Base-by-base conservation (phyloP, 2,113 vertebrate species). In the Fulica atra region DNA sequence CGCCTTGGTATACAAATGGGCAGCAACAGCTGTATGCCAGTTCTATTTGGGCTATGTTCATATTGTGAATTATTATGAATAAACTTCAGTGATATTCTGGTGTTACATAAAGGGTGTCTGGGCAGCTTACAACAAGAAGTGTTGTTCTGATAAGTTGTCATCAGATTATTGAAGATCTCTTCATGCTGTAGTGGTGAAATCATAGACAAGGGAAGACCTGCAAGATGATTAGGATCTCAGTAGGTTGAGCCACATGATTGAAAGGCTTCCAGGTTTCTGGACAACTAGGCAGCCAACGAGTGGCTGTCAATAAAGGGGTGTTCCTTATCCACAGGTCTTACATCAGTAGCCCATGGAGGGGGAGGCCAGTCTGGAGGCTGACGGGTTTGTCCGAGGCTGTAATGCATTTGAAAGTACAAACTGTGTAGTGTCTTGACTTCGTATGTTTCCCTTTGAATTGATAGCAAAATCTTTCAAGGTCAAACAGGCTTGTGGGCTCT, bases 341-440 rank as follows among this genome's bases (percentile, higher is more conserved):
- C 0, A 0, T n/a, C 2, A 8, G 2, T 71, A 35, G 21, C 33
- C 33, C 0, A 0, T 28, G 76, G 76, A 92, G 42, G 59, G 13
- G 16, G 63, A 59, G 59, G 46, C 35, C 28, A 33, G 2, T 56
- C 73, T 70, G 51, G 46, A 80, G 60, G 38, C 44, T 63, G 29
- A n/a, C 9, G 46, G 31, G n/a, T 28, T 53, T 64, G 29, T 24
- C 44, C 1, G 1, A 71, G 61, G 35, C 60, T 81, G 20, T 51
- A 61, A 17, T n/a, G 38, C 4, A 2, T 56, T 79, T 19, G 33
- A 9, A 63, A 91, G 26, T 85, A 46, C 35, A 56, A 61, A 69
- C 56, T 1, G 0, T 40, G 44, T 35, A 76, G 35, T 29, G 68
- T 78, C 44, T 82, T 71, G 40, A 36, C 51, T 81, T 50, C 88